Conservation (phyloP, 2,113 vertebrate genomes). For the Parus major region DNA sequence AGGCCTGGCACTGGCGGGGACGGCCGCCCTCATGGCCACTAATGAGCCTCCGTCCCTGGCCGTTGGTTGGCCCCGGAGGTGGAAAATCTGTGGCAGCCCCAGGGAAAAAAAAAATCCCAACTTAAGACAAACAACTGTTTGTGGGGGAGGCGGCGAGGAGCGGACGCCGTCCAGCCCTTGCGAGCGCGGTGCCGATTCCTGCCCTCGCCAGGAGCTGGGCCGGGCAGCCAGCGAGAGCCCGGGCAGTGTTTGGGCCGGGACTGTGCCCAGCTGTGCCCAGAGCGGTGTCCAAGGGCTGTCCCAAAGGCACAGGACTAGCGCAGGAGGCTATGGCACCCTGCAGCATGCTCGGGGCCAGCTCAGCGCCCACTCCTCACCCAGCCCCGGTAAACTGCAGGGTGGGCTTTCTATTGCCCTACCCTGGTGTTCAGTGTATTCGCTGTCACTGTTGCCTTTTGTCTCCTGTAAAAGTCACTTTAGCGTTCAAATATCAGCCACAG, state of each 20-base stretch:
- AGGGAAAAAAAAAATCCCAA: neutral
- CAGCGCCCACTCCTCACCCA: rapidly evolving
- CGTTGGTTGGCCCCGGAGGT: neutral
- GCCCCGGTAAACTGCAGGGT: neutral
- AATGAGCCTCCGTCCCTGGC: neutral
- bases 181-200: rapidly evolving
- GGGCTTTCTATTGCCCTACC: neutral
- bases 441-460: neutral
- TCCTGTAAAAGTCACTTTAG: neutral
- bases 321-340: neutral
- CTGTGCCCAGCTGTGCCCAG: neutral
- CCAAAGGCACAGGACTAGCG: rapidly evolving
- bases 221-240: too few relatives aligned
- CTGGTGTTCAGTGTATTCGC: neutral
- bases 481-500: neutral
- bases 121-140: slow-evolving; percentile 22
- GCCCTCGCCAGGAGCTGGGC: neutral
- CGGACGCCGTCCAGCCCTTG: neutral
- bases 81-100: slow-evolving; percentile 20
- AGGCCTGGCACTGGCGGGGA: neutral
- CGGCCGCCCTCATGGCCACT: neutral
- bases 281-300: neutral
- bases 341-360: rapidly evolving
- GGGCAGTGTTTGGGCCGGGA: neutral
- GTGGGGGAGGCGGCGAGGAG: neutral